Base-by-base conservation (phyloP, 2,888 invertebrate genomes). In the Malacosoma neustria region DNA sequence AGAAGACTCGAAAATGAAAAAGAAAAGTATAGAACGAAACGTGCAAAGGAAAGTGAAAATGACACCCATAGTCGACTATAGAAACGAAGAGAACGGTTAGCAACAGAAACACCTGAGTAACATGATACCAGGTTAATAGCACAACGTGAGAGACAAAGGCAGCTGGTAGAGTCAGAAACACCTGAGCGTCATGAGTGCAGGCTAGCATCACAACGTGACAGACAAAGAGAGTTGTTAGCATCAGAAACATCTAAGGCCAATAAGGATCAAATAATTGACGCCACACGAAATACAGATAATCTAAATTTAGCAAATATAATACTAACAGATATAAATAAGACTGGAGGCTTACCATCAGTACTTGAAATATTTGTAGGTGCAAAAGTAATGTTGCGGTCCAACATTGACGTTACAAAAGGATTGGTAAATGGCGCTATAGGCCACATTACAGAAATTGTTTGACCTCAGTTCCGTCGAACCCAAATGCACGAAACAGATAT, bases 1-100 rank as follows among this genome's bases (percentile, higher is more conserved):
- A 39, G 36, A 39, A 36, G 39, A 33, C 36, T 36, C 39, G 36
- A 39, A 39, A 39, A 39, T 35, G 39, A 35, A 39, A 39, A 39
- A 36, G 36, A 39, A 39, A 35, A 39, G 39, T 39, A 39, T 39
- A 36, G 39, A 38, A 38, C 35, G 35, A 35, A 35, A 35, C 35
- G 30, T 37, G 33, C 37, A 30, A 31, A 36, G 36, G 36, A 36
- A 15, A 15, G 15, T 15, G 39, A 39, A 39, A 39, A 39, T 35
- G 36, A 39, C 32, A 35, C 33, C 36, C 33, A 35, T 32, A 39
- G 35, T 35, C 35, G 39, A 35, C 39, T 35, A 39, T 33, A 36
- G 36, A 39, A 39, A 35, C 35, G 39, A 35, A 39, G 35, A 36
- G 39, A 38, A 34, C 38, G 11, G 14, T 30, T 35, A 32, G 37